Evolutionary conservation across 1,140 invertebrate species (phyloP).

Genomic region (Antheraea pernyi): DNA sequence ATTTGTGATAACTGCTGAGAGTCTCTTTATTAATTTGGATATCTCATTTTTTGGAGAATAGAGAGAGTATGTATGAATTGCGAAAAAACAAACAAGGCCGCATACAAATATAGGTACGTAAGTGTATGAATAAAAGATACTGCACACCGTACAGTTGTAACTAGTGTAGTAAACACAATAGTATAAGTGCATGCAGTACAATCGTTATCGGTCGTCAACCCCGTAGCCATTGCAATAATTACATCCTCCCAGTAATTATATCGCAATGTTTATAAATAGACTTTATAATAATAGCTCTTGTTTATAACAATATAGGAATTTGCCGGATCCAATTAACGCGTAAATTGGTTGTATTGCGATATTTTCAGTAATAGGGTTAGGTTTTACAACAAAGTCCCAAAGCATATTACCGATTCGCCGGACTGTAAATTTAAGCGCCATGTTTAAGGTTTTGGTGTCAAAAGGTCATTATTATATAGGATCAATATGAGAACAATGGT

Average conservation of each 20-base stretch:
- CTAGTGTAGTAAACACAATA: background rate
- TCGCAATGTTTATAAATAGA: constrained; percentile 1
- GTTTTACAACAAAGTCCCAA: too few species aligned
- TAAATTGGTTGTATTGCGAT: too few species aligned
- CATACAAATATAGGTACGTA: background rate
- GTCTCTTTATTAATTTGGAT: too few species aligned
- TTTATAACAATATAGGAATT: background rate
- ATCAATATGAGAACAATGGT: too few species aligned
- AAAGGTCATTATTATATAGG: too few species aligned
- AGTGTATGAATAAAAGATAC: background rate
- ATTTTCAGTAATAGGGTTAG: too few species aligned
- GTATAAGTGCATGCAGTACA: background rate
- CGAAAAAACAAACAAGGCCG: background rate
- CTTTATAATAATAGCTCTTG: background rate
- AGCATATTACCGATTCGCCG: too few species aligned
- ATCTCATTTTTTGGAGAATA: too few species aligned
- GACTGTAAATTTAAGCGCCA: too few species aligned
- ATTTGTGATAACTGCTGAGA: too few species aligned
- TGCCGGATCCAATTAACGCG: background rate
- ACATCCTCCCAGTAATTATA: background rate
- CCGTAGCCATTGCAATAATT: background rate
- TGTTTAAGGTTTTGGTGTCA: too few species aligned
- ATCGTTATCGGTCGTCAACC: background rate
- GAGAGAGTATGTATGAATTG: too few species aligned
- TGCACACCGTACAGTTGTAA: background rate